Percentiles rank a stretch among this genome's conserved stretches.
These are phyloP conservation scores for Phortica variegata DNA, from an alignment of 1,140 invertebrate genomes.

Conservation along the genomic window DNA sequence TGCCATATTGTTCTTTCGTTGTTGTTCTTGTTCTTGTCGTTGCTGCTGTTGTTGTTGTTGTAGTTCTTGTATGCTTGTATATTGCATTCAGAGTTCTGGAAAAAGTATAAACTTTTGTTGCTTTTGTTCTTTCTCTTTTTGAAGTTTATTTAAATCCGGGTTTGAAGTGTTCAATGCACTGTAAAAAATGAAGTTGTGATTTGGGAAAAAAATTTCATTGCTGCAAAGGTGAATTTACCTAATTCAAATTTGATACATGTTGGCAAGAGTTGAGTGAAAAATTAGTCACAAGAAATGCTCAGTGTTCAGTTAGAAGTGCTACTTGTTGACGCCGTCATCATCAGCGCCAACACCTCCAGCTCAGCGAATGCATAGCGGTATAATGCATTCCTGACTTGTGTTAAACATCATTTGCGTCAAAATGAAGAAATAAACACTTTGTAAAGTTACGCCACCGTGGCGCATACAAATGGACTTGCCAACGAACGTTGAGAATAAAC, in stretches of 20 bases:
- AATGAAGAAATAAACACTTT: constrained; percentile 51
- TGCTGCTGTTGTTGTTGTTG: constrained; percentile 17
- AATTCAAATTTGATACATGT: too few relatives aligned
- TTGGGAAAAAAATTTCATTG: too few relatives aligned
- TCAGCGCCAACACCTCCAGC: too few relatives aligned
- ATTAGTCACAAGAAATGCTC: too few relatives aligned
- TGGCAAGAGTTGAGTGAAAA: too few relatives aligned
- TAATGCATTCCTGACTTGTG: constrained; percentile 37
- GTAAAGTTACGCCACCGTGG: constrained; percentile 37
- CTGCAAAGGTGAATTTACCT: too few relatives aligned
- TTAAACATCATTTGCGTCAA: constrained; percentile 35
- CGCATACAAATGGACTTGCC: constrained; percentile 44
- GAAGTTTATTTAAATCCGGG: constrained; percentile 45
- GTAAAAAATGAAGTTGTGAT: background rate
- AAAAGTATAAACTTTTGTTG: constrained; percentile 52
- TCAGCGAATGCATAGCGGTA: constrained; percentile 42
- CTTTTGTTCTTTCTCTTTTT: constrained; percentile 40
- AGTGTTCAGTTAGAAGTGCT: too few relatives aligned
- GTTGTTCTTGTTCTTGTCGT: constrained; percentile 20
- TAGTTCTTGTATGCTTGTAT: constrained; percentile 2
- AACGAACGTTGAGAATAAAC: too few relatives aligned
- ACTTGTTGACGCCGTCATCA: too few relatives aligned
- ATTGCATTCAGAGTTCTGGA: constrained; percentile 12
- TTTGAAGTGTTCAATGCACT: constrained; percentile 44
- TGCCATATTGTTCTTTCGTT: constrained; percentile 7